A percentile compares a stretch with the other conserved stretches of the same genome.
phyloP scores from a whole-genome alignment of 2,888 invertebrate species.

The Hypomecis punctinalis region DNA sequence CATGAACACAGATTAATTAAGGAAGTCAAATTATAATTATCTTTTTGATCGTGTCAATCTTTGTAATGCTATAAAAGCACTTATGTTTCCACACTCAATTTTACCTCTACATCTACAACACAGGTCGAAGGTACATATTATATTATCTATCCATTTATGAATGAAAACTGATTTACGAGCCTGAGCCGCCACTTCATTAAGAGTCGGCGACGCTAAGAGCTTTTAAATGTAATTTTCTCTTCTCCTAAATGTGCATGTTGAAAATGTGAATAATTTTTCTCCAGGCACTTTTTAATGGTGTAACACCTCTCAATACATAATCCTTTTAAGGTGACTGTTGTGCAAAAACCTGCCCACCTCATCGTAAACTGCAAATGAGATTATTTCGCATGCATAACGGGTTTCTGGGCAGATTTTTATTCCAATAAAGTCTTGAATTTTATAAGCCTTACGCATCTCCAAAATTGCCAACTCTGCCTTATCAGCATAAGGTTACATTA shows the following conservation, averaged over 20 bases:
- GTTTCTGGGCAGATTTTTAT: slow-evolving; percentile 27
- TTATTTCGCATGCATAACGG: slow-evolving; percentile 35
- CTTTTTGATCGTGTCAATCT: too few species aligned
- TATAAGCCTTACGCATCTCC: slow-evolving; percentile 14
- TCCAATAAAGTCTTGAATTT: slow-evolving; percentile 24
- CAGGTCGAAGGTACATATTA: background rate
- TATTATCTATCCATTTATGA: slow-evolving; percentile 20
- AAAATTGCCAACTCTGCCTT: background rate
- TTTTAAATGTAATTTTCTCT: slow-evolving; percentile 33
- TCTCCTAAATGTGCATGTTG: slow-evolving; percentile 19
- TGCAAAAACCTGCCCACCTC: slow-evolving; percentile 16
- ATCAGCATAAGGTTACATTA: slow-evolving; percentile 13
- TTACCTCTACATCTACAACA: background rate
- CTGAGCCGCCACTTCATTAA: slow-evolving; percentile 24
- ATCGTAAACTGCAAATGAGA: slow-evolving; percentile 19
- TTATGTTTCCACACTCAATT: background rate
- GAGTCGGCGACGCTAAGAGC: slow-evolving; percentile 24
- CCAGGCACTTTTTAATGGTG: background rate
- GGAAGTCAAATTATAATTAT: too few species aligned
- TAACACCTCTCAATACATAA: background rate
- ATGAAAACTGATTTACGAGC: slow-evolving; percentile 19
- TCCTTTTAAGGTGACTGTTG: slow-evolving; percentile 16
- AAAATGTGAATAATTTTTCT: slow-evolving; percentile 17
- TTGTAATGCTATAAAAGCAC: too few species aligned
- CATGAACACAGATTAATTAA: too few species aligned